Base-by-base conservation (phyloP, 2,113 vertebrate genomes). In the Ictidomys tridecemlineatus region DNA sequence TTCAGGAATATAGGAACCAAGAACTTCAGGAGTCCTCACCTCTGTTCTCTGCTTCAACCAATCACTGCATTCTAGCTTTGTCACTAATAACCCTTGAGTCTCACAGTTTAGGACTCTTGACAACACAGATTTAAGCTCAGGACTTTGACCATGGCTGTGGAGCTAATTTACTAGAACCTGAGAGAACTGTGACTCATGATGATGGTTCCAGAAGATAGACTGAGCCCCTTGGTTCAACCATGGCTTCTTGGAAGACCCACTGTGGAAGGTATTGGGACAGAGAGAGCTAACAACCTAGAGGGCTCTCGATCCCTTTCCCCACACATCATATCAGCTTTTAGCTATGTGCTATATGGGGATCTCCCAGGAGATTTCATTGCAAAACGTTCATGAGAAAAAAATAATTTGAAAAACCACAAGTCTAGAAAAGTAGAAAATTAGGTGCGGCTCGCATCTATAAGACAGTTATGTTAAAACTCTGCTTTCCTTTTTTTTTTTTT, bases 311-410 rank as follows among this genome's bases (percentile, higher is more conserved):
- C 10, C 9, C 1, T 39, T 24, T 70, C 7, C 32, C 18, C 39
- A 6, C 11, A 18, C 84, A 91, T 10, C 4, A 72, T 30, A 42
- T 92, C 5, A n/a, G 0, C 6, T 80, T 92, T 37, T 18, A 76
- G 20, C 18, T 85, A 6, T 37, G 61, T 74, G 14, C 65, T 87
- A 26, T 14, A 42, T 2, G 32, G 17, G 14, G 8, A 6, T 45
- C n/a, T 83, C 45, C 42, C 12, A 1, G 48, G 56, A 88, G 18
- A 45, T 76, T 48, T 58, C 78, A 72, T 8, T 82, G 67, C 34
- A 95, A 79, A 94, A 85, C 12, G 17, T 22, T 92, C 80, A n/a
- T 69, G 42, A 53, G 22, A 76, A 90, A 92, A 95, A 95, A 24
- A 11, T 34, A 30, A 11, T 34, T 42, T 58, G 58, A 67, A 97